These are phyloP conservation scores for Psittacula echo DNA, from an alignment of 2,797 vertebrate species.

Conservation along the genomic window DNA sequence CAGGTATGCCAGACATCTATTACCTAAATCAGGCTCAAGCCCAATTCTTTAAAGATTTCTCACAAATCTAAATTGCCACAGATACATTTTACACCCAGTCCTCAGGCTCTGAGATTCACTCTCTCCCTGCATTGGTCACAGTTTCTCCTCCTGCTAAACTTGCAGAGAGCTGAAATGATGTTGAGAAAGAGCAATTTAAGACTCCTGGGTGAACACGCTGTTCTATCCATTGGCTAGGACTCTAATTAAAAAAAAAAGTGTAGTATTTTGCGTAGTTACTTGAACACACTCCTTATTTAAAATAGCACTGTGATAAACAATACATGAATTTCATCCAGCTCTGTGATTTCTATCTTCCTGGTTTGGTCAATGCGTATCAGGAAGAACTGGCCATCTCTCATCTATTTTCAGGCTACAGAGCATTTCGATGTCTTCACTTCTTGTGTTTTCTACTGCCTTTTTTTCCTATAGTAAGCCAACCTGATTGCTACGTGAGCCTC, in stretches of 20 bases:
- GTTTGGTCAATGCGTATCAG: background rate
- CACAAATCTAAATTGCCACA: background rate
- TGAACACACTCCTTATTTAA: background rate
- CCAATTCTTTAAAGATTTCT: conserved; percentile 3
- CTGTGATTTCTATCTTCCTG: background rate
- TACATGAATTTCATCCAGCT: background rate
- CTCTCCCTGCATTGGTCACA: background rate
- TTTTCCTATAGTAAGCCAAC: conserved; percentile 74
- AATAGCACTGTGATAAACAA: background rate
- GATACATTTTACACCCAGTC: accelerated
- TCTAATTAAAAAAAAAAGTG: background rate
- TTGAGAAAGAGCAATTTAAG: background rate
- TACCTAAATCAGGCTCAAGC: background rate
- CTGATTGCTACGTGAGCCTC: conserved; percentile 84
- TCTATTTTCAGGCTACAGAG: background rate
- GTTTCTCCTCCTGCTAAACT: background rate
- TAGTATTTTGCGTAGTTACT: background rate
- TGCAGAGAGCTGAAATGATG: background rate
- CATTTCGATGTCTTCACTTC: background rate
- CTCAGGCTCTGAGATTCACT: background rate
- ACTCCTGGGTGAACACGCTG: background rate
- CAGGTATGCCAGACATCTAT: background rate
- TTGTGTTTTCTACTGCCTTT: background rate
- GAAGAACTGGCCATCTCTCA: background rate
- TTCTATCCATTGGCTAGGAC: background rate